Percentiles rank a stretch among this genome's conserved stretches.
These are phyloP conservation scores for Melanotaenia maccullochi DNA, from an alignment of 2,797 vertebrate genomes.

Conservation along the genomic window DNA sequence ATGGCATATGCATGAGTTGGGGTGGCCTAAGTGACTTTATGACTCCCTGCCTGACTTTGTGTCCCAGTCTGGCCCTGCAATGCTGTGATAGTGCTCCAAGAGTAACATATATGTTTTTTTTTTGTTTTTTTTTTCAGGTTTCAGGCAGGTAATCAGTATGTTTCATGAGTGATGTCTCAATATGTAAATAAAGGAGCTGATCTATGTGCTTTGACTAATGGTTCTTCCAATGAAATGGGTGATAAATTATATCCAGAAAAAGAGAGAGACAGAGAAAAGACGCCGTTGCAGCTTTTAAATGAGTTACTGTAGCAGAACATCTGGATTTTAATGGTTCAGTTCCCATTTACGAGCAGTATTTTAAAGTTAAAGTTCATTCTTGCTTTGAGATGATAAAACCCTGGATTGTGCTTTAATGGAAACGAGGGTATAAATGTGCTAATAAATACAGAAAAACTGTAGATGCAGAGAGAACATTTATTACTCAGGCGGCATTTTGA, in stretches of 20 bases:
- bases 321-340: constrained; percentile 60
- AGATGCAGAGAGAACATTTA: constrained; percentile 19
- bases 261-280: constrained; percentile 9
- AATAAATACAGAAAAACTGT: constrained; percentile 21
- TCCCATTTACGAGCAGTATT: constrained; percentile 41
- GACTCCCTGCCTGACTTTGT: no score
- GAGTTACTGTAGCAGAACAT: constrained; percentile 42
- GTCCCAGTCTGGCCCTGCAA: no score
- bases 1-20: no score
- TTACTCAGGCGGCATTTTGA: constrained; percentile 21
- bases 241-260: constrained; percentile 49
- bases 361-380: constrained; percentile 40
- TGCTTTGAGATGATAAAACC: constrained; percentile 26
- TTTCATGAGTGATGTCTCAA: constrained; percentile 63
- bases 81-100: constrained; percentile 22
- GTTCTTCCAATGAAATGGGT: constrained; percentile 42
- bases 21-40: no score
- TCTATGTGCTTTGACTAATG: constrained; percentile 59
- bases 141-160: constrained; percentile 62
- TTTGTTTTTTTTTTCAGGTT: constrained; percentile 37
- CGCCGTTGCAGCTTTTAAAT: constrained; percentile 22
- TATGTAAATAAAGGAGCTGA: constrained; percentile 67
- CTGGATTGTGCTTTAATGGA: constrained; percentile 24
- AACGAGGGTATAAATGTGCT: constrained; percentile 16
- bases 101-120: constrained; percentile 36